A percentile compares a stretch with the other conserved stretches of the same genome.
phyloP scores from a whole-genome alignment of 2,113 vertebrate species.

The Muntiacus muntjak region DNA sequence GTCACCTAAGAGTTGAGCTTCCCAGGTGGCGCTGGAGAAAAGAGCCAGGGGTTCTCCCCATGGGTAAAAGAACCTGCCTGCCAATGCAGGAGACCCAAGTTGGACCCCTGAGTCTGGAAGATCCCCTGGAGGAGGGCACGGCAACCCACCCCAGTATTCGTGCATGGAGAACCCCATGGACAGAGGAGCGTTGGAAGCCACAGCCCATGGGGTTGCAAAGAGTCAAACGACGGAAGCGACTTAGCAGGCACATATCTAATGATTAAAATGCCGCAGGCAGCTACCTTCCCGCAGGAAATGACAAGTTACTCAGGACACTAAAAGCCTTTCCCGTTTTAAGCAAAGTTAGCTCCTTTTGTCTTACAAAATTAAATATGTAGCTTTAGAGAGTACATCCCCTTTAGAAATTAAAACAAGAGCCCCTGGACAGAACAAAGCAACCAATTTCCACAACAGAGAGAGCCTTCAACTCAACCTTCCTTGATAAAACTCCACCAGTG shows the following conservation, averaged over 20 bases:
- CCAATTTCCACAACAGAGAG: background rate
- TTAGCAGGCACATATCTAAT: rapidly evolving
- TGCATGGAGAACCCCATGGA: background rate
- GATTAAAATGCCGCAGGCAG: background rate
- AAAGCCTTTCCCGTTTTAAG: background rate
- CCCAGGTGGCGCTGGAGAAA: background rate
- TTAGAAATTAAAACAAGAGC: background rate
- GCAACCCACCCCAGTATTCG: background rate
- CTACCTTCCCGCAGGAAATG: background rate
- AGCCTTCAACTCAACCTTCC: background rate
- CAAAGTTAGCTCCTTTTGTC: background rate
- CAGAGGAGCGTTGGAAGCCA: background rate
- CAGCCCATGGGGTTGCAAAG: rapidly evolving
- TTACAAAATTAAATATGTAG: background rate
- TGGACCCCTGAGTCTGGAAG: rapidly evolving
- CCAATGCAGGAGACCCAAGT: background rate
- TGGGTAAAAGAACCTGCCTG: background rate
- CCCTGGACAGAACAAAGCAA: background rate
- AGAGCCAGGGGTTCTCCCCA: background rate
- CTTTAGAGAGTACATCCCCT: rapidly evolving
- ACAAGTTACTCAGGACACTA: background rate
- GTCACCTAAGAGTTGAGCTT: background rate
- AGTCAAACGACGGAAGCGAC: background rate
- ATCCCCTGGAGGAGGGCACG: background rate
- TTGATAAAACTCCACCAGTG: background rate